These are phyloP conservation scores for Escarpia spicata DNA, from an alignment of 2,888 invertebrate genomes.

Conservation along the genomic window DNA sequence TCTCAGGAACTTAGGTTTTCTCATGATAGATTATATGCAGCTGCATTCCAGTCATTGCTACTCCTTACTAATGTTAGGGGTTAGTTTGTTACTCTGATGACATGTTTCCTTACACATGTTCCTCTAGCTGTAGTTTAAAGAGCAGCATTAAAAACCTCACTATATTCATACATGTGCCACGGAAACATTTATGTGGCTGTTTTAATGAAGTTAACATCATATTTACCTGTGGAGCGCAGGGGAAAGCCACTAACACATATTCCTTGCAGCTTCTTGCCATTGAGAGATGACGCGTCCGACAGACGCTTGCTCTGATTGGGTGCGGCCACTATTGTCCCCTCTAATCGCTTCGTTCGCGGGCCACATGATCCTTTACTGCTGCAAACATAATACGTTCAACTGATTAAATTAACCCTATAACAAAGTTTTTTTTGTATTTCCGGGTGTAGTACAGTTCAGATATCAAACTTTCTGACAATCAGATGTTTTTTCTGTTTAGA, in stretches of 20 bases:
- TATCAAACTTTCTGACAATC: neutral
- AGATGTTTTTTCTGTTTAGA: neutral
- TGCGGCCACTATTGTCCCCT: neutral
- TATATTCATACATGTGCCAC: too few species aligned
- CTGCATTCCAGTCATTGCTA: too few species aligned
- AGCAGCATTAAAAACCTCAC: too few species aligned
- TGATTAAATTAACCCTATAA: neutral
- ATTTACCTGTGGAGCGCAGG: neutral
- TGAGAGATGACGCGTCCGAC: neutral
- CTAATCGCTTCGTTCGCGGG: neutral
- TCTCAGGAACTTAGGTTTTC: too few species aligned
- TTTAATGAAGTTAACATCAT: neutral
- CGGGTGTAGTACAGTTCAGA: neutral
- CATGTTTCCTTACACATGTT: neutral
- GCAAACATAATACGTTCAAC: neutral
- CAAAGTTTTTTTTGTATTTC: neutral
- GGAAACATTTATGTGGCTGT: neutral
- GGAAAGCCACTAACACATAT: neutral
- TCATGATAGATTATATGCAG: too few species aligned
- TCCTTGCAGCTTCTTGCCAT: neutral
- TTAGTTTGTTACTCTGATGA: neutral
- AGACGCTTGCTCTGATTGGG: neutral
- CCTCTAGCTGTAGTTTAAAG: neutral
- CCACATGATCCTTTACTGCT: neutral
- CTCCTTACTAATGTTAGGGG: neutral